phyloP scores from a whole-genome alignment of 2,797 vertebrate species.

The Myiothlypis coronata region DNA sequence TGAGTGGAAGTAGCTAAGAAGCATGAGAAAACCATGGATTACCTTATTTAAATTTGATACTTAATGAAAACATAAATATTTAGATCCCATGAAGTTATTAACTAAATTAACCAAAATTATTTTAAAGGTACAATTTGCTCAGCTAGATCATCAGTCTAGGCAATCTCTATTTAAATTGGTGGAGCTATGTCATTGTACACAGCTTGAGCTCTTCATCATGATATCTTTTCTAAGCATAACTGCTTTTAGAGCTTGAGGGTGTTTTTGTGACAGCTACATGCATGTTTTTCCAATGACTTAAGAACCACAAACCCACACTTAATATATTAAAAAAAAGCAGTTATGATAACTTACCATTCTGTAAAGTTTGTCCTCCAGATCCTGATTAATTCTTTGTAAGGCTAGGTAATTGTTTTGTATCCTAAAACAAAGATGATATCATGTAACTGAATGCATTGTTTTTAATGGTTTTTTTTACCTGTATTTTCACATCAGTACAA shows the following conservation, averaged over 20 bases:
- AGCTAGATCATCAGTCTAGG: not conserved
- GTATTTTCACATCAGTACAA: constrained; percentile 11
- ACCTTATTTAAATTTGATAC: not conserved
- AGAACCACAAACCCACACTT: not conserved
- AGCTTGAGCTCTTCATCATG: not conserved
- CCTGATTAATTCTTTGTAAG: constrained; percentile 95
- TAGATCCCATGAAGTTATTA: not conserved
- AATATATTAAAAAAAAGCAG: not conserved
- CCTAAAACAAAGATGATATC: constrained; percentile 75
- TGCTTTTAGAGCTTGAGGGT: not conserved
- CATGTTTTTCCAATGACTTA: not conserved
- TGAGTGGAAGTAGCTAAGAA: not conserved
- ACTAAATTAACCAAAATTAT: constrained; percentile 26
- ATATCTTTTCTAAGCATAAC: not conserved
- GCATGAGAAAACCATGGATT: not conserved
- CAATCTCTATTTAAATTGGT: not conserved
- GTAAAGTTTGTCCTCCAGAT: constrained; percentile 94
- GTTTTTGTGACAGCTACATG: not conserved
- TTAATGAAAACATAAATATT: constrained; percentile 33
- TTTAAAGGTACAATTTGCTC: constrained; percentile 16
- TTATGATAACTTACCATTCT: constrained; percentile 82
- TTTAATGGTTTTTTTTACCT: not conserved
- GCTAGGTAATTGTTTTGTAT: constrained; percentile 95
- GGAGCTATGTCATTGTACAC: not conserved
- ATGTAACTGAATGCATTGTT: not conserved